phyloP scores from a whole-genome alignment of 1,140 invertebrate species.

The Gyrodactylus bullatarudis region DNA sequence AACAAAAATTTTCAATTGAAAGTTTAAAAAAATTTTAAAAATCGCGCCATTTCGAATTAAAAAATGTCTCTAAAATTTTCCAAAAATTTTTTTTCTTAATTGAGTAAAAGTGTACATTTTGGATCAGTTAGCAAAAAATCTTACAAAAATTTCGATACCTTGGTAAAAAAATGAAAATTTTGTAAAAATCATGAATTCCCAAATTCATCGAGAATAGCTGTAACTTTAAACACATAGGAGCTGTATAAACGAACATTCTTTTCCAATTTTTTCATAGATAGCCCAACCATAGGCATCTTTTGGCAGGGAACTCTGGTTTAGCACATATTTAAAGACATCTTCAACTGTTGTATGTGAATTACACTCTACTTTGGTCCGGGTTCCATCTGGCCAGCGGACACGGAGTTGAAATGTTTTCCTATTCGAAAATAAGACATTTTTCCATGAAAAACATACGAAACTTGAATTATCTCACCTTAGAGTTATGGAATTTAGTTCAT shows the following conservation, averaged over 20 bases:
- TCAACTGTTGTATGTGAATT: neutral
- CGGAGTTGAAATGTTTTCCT: neutral
- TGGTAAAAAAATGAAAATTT: too few relatives aligned
- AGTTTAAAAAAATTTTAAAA: too few relatives aligned
- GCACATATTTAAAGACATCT: neutral
- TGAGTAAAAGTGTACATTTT: too few relatives aligned
- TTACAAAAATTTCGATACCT: too few relatives aligned
- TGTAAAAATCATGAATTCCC: too few relatives aligned
- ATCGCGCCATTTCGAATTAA: too few relatives aligned
- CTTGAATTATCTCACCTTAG: neutral
- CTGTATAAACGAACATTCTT: neutral
- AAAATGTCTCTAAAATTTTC: too few relatives aligned
- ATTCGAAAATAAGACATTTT: neutral
- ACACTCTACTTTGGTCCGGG: neutral
- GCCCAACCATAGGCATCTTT: neutral
- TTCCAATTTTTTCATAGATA: neutral
- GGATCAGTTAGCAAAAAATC: too few relatives aligned
- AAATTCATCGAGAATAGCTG: too few relatives aligned
- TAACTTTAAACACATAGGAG: too few relatives aligned
- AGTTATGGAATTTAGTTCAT: neutral
- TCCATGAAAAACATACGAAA: neutral
- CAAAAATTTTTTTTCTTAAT: too few relatives aligned
- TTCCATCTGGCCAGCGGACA: neutral
- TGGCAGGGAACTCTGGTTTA: constrained; percentile 22
- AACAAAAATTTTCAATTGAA: too few relatives aligned